A percentile compares a stretch with the other conserved stretches of the same genome.
phyloP scores from a whole-genome alignment of 1,140 invertebrate species.

The Drosophila novamexicana region DNA sequence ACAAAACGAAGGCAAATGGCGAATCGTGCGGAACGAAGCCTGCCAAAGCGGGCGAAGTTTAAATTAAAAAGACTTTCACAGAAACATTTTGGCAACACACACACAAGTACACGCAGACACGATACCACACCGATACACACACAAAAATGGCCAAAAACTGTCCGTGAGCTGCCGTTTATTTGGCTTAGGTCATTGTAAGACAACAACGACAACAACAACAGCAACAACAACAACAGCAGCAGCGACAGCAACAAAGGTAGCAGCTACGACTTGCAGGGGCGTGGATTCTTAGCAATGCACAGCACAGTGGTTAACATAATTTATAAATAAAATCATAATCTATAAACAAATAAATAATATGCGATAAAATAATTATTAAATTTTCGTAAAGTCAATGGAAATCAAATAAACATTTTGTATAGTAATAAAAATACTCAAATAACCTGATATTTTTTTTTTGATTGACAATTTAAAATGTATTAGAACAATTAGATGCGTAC shows the following conservation, averaged over 20 bases:
- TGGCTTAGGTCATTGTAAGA: conserved; percentile 40
- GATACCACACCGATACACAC: not conserved
- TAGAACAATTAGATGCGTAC: too few species aligned
- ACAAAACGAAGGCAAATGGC: conserved; percentile 49
- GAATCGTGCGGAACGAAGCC: conserved; percentile 54
- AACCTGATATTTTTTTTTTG: too few species aligned
- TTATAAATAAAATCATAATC: too few species aligned
- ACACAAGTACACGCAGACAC: conserved; percentile 18
- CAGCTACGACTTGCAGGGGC: not conserved
- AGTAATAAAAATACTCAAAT: too few species aligned
- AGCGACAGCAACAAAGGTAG: not conserved
- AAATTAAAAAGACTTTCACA: conserved; percentile 79
- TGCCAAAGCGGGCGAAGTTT: conserved; percentile 56
- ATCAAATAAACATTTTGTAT: too few species aligned
- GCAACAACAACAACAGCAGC: not conserved
- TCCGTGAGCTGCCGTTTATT: conserved; percentile 27
- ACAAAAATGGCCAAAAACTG: conserved; percentile 15
- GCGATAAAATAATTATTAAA: too few species aligned
- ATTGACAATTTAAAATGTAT: too few species aligned
- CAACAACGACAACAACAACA: not conserved
- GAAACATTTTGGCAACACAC: conserved; percentile 63
- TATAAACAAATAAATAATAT: too few species aligned
- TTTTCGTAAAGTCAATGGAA: too few species aligned
- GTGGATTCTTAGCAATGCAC: not conserved
- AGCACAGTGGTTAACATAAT: conserved; percentile 11